Conservation (phyloP, 2,113 vertebrate species). For the Tretioscincus oriximinensis region DNA sequence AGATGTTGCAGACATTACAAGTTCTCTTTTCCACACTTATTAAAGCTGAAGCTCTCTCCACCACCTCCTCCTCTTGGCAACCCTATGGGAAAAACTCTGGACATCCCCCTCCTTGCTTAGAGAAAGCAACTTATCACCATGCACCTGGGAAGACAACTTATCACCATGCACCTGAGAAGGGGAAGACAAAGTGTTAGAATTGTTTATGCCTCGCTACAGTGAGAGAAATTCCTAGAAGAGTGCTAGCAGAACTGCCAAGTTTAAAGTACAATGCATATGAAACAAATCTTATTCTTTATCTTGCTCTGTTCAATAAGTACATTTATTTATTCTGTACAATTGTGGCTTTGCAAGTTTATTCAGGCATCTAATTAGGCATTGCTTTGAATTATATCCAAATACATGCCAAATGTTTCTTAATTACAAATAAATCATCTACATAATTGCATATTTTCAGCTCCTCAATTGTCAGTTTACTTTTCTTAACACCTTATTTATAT, state of each 20-base stretch:
- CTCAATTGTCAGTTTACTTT: neutral
- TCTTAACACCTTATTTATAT: neutral
- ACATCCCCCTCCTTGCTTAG: no score
- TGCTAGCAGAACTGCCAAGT: neutral
- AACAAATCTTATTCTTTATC: neutral
- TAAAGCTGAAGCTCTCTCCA: no score
- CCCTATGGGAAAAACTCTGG: no score
- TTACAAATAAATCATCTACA: neutral
- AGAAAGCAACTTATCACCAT: no score
- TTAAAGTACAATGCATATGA: neutral
- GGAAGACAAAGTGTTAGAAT: no score
- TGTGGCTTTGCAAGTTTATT: constrained; percentile 4
- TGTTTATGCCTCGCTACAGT: no score
- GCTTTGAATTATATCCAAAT: constrained; percentile 12
- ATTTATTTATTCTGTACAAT: constrained; percentile 13
- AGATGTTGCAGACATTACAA: no score
- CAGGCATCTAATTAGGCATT: neutral
- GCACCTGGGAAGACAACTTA: no score
- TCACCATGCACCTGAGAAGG: no score
- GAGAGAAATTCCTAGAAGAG: neutral
- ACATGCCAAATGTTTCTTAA: constrained; percentile 16
- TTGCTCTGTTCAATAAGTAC: neutral
- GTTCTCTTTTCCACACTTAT: no score
- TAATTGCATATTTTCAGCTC: neutral
- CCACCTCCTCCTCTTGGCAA: no score